These are phyloP conservation scores for Toxotes jaculatrix DNA, from an alignment of 2,113 vertebrate genomes.

Conservation along the genomic window DNA sequence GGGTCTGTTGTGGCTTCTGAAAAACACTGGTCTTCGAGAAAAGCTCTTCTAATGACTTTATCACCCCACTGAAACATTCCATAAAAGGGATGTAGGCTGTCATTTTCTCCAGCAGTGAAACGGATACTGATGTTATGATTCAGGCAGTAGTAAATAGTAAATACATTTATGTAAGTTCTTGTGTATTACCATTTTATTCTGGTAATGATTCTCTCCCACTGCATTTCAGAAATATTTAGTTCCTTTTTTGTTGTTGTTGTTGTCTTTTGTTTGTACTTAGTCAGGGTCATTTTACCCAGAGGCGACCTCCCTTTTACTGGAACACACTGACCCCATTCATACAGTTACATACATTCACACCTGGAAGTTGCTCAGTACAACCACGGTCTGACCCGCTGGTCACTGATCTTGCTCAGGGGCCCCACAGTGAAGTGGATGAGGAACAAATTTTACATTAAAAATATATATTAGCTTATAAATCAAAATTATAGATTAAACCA, in stretches of 20 bases:
- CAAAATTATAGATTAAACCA: too few species aligned
- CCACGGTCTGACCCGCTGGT: neutral
- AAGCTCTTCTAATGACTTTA: slow-evolving; percentile 23
- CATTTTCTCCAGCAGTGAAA: slow-evolving; percentile 1
- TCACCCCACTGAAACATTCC: neutral
- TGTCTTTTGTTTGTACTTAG: neutral
- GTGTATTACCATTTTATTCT: neutral
- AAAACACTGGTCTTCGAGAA: slow-evolving; percentile 12
- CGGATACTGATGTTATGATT: slow-evolving; percentile 5
- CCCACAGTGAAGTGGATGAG: too few species aligned
- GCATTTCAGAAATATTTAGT: neutral
- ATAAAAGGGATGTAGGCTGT: neutral
- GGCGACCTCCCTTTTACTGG: neutral
- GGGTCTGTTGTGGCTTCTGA: neutral
- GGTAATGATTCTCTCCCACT: neutral
- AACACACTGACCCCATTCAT: neutral
- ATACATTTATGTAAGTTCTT: neutral
- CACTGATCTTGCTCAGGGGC: neutral
- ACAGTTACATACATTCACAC: neutral
- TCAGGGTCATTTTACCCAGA: neutral
- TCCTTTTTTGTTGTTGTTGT: too few species aligned
- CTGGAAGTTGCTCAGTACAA: neutral
- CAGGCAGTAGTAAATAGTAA: neutral
- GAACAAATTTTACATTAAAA: too few species aligned
- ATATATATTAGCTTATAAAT: too few species aligned